These are phyloP conservation scores for Ibidorhyncha struthersii DNA, from an alignment of 2,113 vertebrate genomes.

Conservation along the genomic window DNA sequence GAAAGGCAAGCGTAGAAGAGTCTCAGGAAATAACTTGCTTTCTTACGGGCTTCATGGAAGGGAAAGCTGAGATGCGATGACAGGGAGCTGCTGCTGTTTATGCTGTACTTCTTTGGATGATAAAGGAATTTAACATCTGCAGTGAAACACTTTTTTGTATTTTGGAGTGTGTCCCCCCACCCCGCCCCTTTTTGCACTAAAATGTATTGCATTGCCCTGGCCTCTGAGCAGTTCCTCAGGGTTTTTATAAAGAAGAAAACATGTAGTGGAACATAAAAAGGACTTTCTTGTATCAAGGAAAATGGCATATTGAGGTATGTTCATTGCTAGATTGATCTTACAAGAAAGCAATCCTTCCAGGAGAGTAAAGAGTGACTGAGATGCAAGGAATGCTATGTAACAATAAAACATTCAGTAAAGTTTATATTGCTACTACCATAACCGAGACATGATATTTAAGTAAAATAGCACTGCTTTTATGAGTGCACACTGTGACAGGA, in stretches of 20 bases:
- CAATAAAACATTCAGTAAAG: slow-evolving; percentile 46
- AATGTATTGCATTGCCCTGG: background rate
- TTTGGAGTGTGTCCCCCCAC: background rate
- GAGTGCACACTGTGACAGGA: background rate
- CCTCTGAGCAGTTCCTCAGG: background rate
- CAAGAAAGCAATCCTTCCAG: background rate
- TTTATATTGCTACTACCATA: slow-evolving; percentile 22
- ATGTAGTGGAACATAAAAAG: background rate
- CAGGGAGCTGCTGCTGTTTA: background rate
- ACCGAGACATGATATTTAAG: background rate
- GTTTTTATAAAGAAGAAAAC: background rate
- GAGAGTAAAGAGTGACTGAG: background rate
- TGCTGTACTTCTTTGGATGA: background rate
- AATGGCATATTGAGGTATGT: background rate
- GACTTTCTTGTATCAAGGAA: background rate
- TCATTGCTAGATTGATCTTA: background rate
- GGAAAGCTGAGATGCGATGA: background rate
- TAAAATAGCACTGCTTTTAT: background rate
- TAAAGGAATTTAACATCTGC: background rate
- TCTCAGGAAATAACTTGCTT: background rate
- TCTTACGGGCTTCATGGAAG: background rate
- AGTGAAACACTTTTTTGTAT: background rate
- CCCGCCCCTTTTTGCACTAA: background rate
- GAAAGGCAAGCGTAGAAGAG: background rate
- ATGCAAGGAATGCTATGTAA: background rate